Base-by-base conservation (phyloP, 2,888 invertebrate genomes). In the Agonum fuliginosum region DNA sequence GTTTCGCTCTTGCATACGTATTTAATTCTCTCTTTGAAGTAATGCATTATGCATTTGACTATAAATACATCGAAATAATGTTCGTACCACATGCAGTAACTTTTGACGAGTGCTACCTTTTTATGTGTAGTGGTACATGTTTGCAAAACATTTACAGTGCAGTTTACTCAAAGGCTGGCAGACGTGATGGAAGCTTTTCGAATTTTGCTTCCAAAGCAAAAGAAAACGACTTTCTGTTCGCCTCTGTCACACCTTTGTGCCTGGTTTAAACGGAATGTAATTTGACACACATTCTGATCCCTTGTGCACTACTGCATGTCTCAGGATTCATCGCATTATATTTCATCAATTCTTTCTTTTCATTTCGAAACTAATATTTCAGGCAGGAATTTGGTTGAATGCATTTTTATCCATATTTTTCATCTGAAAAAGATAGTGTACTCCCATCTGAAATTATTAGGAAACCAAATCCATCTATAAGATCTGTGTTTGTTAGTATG, bases 271-370 rank as follows among this genome's bases (percentile, higher is more conserved):
- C 82, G 84, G 86, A 85, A 86, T 86, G 86, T 85, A 84, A 79
- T 82, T 84, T 84, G 83, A 85, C 84, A 84, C 86, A 85, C 85
- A 86, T 85, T 84, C 84, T 86, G 84, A 84, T 84, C 84, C 85
- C 84, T 84, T 84, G 83, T 86, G 86, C 86, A 87, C 86, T 83
- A 83, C 79, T 86, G 86, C 86, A 86, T 86, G 86, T 83, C 83
- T 86, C 75, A 84, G 84, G 84, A 62, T 62, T 65, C 75, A 75
- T 75, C 75, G 48, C 75, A 75, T 75, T 75, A 48, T 67, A 67
- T 67, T 48, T 67, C 75, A 75, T 75, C 17, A 75, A 54, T 54
- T 54, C 73, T 67, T 74, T 74, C 30, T 75, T 75, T 75, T 51
- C 46, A 75, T 67, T 75, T 62, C 27, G 43, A 71, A 8, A 30